Evolutionary conservation across 1,140 invertebrate species (phyloP).

Genomic region (Papilio aristodemus): DNA sequence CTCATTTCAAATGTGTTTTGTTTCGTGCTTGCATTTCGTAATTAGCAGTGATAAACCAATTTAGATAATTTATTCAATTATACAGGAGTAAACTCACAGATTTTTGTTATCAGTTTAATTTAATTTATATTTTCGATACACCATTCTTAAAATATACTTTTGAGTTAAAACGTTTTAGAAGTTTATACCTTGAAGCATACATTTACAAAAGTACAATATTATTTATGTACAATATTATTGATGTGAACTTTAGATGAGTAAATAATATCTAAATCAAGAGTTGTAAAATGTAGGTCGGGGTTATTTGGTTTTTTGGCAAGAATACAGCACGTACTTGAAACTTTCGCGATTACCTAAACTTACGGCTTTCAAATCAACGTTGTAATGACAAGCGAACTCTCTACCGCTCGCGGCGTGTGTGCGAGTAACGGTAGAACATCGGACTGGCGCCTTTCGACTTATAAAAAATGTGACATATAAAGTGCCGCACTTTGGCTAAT

Average conservation of each 20-base stretch:
- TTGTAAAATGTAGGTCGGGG: constrained; percentile 19
- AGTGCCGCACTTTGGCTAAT: background rate
- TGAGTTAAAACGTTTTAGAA: too few species aligned
- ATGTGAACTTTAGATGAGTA: background rate
- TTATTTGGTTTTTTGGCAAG: constrained; percentile 15
- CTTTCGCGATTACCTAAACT: constrained; percentile 16
- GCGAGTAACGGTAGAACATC: constrained; percentile 2
- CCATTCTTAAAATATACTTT: background rate
- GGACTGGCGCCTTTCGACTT: background rate
- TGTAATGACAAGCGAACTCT: background rate
- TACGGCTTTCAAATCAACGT: constrained; percentile 19
- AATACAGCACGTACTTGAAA: constrained; percentile 15
- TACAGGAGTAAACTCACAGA: background rate
- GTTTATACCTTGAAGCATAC: too few species aligned
- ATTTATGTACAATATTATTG: too few species aligned
- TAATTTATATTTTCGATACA: background rate
- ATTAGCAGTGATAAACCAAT: background rate
- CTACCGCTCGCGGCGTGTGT: background rate
- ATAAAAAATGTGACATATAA: constrained; percentile 4
- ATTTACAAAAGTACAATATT: background rate
- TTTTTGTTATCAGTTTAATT: background rate
- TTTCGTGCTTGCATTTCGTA: background rate
- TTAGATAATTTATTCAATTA: background rate
- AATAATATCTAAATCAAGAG: background rate
- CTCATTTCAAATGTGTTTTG: background rate